phyloP scores from a whole-genome alignment of 2,113 vertebrate species.

The Cavia aperea region DNA sequence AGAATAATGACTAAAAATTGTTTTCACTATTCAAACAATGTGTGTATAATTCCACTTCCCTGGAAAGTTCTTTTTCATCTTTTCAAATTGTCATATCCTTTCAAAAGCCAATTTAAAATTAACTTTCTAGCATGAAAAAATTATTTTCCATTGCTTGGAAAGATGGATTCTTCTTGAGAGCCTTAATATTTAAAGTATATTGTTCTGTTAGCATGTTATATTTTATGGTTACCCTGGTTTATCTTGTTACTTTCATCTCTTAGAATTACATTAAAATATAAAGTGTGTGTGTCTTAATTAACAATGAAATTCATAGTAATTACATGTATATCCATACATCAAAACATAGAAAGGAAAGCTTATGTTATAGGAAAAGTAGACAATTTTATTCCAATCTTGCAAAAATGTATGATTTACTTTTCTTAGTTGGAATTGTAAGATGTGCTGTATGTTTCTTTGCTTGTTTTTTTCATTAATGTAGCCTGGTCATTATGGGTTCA shows the following conservation, averaged over 20 bases:
- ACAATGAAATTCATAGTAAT: slow-evolving; percentile 44
- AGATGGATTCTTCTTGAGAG: neutral
- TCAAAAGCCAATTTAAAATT: neutral
- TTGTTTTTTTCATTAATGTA: too few species aligned
- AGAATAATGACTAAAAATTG: neutral
- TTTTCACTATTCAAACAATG: neutral
- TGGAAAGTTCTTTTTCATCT: neutral
- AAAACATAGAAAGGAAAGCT: neutral
- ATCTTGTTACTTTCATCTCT: neutral
- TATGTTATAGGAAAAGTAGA: neutral
- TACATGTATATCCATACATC: neutral
- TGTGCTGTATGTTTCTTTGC: neutral
- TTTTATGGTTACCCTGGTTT: neutral
- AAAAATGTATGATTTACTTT: neutral
- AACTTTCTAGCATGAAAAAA: neutral
- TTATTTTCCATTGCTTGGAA: neutral
- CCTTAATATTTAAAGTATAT: neutral
- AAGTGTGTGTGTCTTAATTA: neutral
- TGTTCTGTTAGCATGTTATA: neutral
- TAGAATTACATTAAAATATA: neutral
- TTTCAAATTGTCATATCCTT: neutral
- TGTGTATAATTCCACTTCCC: neutral
- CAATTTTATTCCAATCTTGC: slow-evolving; percentile 26
- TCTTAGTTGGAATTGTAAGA: neutral
- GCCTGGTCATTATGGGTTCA: neutral